Evolutionary conservation across 2,113 vertebrate species (phyloP).

Genomic region (Fulmarus glacialis): DNA sequence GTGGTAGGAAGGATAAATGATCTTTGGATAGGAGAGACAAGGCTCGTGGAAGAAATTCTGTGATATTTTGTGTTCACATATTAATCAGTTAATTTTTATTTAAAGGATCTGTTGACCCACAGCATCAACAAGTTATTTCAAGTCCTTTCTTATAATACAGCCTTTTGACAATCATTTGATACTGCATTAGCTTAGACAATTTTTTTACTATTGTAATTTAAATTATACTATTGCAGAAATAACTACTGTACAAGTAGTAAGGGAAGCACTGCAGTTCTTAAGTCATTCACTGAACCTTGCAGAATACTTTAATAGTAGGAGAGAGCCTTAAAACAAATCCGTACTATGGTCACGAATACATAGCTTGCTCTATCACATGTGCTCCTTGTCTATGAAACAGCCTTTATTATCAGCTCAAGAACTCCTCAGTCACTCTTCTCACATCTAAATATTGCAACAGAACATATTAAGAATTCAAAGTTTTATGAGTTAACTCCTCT

Average conservation of each 20-base stretch:
- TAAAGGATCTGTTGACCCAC: neutral
- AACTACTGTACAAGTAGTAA: neutral
- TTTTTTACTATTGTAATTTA: neutral
- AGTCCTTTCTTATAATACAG: neutral
- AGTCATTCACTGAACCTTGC: neutral
- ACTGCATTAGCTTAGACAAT: neutral
- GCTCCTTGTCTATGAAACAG: neutral
- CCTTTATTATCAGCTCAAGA: neutral
- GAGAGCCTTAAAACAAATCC: neutral
- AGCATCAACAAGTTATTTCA: neutral
- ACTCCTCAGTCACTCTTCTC: neutral
- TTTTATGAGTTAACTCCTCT: neutral
- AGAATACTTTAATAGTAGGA: neutral
- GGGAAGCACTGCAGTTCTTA: neutral
- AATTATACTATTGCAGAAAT: neutral
- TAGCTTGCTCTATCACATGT: neutral
- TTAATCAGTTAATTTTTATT: neutral
- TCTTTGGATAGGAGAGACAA: neutral
- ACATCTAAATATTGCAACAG: neutral
- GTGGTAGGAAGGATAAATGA: neutral
- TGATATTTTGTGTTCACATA: neutral
- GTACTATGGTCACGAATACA: neutral
- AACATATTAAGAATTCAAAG: neutral
- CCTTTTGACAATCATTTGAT: neutral
- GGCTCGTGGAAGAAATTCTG: neutral